Percentiles rank a stretch among this genome's conserved stretches.
Conservation (phyloP, 1,140 invertebrate species). For the Ceratosolen solmsi region DNA sequence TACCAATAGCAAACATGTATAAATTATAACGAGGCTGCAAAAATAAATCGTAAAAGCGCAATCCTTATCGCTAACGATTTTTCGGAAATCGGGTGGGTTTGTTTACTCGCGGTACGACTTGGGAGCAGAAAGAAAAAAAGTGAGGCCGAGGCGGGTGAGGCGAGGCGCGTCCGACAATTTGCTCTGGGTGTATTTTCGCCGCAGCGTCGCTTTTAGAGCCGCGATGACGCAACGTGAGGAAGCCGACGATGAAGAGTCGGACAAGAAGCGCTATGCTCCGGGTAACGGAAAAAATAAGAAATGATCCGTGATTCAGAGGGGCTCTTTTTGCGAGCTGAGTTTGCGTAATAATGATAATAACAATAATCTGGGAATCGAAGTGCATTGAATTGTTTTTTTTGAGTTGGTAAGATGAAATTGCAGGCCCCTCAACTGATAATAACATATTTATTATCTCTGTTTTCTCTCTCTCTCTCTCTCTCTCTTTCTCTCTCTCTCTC, state of each 20-base stretch:
- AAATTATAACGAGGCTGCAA: not conserved
- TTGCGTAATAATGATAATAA: too few relatives aligned
- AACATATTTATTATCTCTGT: too few relatives aligned
- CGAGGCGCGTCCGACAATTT: not conserved
- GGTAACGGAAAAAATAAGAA: not conserved
- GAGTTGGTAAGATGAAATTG: too few relatives aligned
- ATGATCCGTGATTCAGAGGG: too few relatives aligned
- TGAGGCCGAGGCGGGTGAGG: not conserved
- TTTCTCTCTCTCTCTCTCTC: too few relatives aligned
- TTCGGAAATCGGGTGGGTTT: not conserved
- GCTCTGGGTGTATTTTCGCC: conserved; percentile 57
- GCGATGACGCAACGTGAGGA: conserved; percentile 59
- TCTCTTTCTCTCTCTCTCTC: too few relatives aligned
- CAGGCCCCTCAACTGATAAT: too few relatives aligned
- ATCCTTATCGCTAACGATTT: not conserved
- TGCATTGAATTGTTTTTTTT: too few relatives aligned
- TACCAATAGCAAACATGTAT: too few relatives aligned
- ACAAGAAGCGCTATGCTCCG: not conserved
- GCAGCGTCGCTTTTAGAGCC: conserved; percentile 61
- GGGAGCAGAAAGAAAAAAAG: not conserved
- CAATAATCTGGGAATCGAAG: too few relatives aligned
- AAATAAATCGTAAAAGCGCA: too few relatives aligned
- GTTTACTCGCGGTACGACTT: not conserved
- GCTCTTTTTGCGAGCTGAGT: too few relatives aligned
- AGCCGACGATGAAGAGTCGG: conserved; percentile 45